phyloP scores from a whole-genome alignment of 1,140 invertebrate species.

The Apis dorsata region DNA sequence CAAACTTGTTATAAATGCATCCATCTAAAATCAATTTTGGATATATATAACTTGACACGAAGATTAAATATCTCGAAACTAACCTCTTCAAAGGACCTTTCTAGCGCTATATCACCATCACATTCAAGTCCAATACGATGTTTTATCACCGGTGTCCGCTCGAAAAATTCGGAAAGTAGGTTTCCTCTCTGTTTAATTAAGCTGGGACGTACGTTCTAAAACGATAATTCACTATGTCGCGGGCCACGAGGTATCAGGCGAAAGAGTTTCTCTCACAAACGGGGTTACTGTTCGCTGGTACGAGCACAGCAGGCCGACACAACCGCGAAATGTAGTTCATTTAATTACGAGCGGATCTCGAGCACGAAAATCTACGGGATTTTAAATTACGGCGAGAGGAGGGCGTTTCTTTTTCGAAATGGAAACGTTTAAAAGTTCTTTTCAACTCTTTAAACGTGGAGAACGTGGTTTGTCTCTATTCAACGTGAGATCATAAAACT shows the following conservation, averaged over 20 bases:
- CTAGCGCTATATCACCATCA: not conserved
- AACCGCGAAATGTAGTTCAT: conserved; percentile 41
- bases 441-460: not conserved
- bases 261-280: conserved; percentile 34
- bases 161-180: conserved; percentile 29
- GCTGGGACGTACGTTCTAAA: conserved; percentile 50
- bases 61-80: too few species aligned
- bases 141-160: not conserved
- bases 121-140: not conserved
- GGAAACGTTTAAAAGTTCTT: not conserved
- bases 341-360: conserved; percentile 18
- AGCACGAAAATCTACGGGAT: not conserved
- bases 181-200: conserved; percentile 40
- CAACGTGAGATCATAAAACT: conserved; percentile 21
- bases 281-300: conserved; percentile 21
- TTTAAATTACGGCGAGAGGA: not conserved
- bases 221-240: conserved; percentile 41
- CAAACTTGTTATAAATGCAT: too few species aligned
- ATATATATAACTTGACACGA: too few species aligned
- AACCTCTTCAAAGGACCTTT: too few species aligned
- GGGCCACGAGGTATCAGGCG: conserved; percentile 9
- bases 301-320: conserved; percentile 5
- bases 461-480: not conserved
- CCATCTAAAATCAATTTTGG: too few species aligned
- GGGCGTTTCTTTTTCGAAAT: not conserved